These are phyloP conservation scores for Myotis yumanensis DNA, from an alignment of 2,113 vertebrate genomes.

Conservation along the genomic window DNA sequence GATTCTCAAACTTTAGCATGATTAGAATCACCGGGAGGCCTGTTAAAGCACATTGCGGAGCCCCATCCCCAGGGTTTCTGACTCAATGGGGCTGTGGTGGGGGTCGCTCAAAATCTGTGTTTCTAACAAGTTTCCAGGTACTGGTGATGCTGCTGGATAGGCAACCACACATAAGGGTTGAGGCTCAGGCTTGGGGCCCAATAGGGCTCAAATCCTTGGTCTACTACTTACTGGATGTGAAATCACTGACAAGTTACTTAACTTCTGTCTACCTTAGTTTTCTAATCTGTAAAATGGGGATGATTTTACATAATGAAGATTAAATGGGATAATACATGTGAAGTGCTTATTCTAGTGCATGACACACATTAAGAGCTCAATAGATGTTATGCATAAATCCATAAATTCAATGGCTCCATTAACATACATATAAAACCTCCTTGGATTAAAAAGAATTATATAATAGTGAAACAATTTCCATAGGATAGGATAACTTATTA, in stretches of 20 bases:
- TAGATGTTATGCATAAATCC: neutral
- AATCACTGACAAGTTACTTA: neutral
- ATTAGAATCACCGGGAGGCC: neutral
- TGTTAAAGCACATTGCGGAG: neutral
- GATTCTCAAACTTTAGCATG: neutral
- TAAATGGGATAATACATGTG: neutral
- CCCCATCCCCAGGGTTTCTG: neutral
- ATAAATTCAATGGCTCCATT: neutral
- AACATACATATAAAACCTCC: neutral
- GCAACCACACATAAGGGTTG: neutral
- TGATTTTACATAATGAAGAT: neutral
- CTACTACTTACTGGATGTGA: neutral
- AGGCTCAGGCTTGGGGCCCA: neutral
- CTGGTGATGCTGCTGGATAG: neutral
- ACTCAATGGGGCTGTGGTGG: neutral
- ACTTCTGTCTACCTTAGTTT: neutral
- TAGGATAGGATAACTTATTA: neutral
- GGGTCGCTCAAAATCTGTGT: neutral
- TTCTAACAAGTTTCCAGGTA: neutral
- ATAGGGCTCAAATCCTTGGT: neutral
- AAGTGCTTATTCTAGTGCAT: neutral
- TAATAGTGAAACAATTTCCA: conserved; percentile 25
- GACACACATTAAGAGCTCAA: neutral
- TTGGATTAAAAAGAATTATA: neutral
- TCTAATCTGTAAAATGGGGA: neutral